A percentile compares a stretch with the other conserved stretches of the same genome.
Evolutionary conservation across 2,888 invertebrate species (phyloP).

Genomic region (Eumerus sabulonum): DNA sequence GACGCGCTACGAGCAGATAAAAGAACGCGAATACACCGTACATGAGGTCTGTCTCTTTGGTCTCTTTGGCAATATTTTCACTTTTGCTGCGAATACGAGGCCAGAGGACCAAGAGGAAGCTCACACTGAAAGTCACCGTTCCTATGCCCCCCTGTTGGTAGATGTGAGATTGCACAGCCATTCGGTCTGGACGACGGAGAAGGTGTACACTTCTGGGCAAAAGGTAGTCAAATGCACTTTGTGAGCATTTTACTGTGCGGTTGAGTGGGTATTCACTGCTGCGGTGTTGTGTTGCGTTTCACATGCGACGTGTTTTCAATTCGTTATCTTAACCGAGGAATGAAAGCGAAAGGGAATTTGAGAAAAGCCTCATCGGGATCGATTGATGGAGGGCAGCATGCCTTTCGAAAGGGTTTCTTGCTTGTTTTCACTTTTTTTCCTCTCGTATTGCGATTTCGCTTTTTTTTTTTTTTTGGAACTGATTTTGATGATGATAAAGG

Average conservation of each 20-base stretch:
- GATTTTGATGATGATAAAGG: slow-evolving; percentile 18
- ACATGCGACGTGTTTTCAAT: slow-evolving; percentile 34
- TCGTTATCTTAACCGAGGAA: slow-evolving; percentile 34
- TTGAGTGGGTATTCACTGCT: not conserved
- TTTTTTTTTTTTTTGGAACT: slow-evolving; percentile 26
- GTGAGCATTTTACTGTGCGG: slow-evolving; percentile 3
- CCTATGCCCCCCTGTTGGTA: too few species aligned
- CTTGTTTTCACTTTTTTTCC: slow-evolving; percentile 4
- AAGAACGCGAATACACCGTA: not conserved
- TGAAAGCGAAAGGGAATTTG: slow-evolving; percentile 60
- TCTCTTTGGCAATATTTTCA: not conserved
- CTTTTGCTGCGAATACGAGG: not conserved
- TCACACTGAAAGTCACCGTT: too few species aligned
- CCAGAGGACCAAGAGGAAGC: too few species aligned
- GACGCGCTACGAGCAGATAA: not conserved
- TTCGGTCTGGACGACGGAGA: too few species aligned
- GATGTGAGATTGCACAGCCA: too few species aligned
- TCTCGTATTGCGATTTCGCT: not conserved
- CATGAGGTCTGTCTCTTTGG: not conserved
- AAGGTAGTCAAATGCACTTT: slow-evolving; percentile 24
- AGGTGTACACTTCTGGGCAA: too few species aligned
- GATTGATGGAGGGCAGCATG: slow-evolving; percentile 41
- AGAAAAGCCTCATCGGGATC: slow-evolving; percentile 44
- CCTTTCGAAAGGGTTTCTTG: slow-evolving; percentile 24
- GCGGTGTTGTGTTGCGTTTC: slow-evolving; percentile 46